Conservation (phyloP, 1,140 invertebrate species). For the Drosophila arawakana region DNA sequence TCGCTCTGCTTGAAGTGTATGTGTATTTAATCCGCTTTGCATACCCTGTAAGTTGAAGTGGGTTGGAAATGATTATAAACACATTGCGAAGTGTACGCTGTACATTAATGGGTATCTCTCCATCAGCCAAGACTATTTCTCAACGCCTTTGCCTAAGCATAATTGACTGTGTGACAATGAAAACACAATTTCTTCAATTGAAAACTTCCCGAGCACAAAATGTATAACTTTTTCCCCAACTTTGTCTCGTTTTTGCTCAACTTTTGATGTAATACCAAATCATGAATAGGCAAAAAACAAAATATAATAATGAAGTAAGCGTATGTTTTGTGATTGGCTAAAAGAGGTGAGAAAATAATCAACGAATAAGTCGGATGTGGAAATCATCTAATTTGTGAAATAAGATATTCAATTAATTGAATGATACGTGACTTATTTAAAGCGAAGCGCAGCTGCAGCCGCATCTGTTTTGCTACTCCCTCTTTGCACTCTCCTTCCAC, state of each 20-base stretch:
- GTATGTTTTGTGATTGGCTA: background rate
- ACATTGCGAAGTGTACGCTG: background rate
- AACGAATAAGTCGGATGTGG: conserved; percentile 14
- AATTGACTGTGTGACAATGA: conserved; percentile 8
- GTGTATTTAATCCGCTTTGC: conserved; percentile 1
- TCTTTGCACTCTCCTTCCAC: background rate
- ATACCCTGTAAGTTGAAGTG: background rate
- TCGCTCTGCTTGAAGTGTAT: background rate
- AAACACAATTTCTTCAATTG: background rate
- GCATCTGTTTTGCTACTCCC: background rate
- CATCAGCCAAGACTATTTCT: too few relatives aligned
- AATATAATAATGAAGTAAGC: background rate
- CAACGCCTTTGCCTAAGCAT: background rate
- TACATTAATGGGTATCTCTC: background rate
- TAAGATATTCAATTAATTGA: conserved; percentile 39
- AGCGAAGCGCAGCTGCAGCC: conserved; percentile 9
- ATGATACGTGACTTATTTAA: conserved; percentile 21
- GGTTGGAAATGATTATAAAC: background rate
- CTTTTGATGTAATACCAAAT: conserved; percentile 10
- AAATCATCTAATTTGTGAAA: conserved; percentile 39
- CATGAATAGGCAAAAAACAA: conserved; percentile 24
- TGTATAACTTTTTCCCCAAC: background rate
- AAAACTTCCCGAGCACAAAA: background rate
- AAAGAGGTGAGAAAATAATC: conserved; percentile 17
- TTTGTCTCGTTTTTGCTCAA: background rate